Conservation (phyloP, 2,888 invertebrate species). For the Yponomeuta evonymella region DNA sequence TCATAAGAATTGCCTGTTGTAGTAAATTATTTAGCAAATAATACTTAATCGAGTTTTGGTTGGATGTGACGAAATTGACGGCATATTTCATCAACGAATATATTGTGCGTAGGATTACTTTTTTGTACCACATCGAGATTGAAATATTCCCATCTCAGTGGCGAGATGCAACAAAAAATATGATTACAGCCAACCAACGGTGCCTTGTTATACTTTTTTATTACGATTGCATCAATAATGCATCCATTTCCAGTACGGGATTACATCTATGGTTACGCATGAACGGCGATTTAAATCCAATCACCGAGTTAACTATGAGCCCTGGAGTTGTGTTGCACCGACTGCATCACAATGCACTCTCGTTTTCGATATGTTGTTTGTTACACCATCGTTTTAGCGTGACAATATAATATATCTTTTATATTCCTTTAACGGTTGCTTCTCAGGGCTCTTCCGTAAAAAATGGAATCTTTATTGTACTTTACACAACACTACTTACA, state of each 20-base stretch:
- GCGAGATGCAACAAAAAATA: slow-evolving; percentile 3
- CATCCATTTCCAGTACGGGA: slow-evolving; percentile 16
- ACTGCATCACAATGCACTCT: not conserved
- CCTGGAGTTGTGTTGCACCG: not conserved
- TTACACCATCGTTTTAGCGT: slow-evolving; percentile 1
- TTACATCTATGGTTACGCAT: slow-evolving; percentile 18
- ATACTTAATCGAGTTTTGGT: not conserved
- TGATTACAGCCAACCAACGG: not conserved
- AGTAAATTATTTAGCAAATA: not conserved
- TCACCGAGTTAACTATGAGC: not conserved
- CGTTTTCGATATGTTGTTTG: slow-evolving; percentile 9
- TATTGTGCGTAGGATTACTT: not conserved
- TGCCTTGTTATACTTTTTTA: not conserved
- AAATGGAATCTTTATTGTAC: slow-evolving; percentile 7
- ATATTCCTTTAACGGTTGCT: not conserved
- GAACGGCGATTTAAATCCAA: slow-evolving; percentile 15
- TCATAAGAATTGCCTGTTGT: not conserved
- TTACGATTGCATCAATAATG: slow-evolving; percentile 8
- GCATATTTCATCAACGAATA: not conserved
- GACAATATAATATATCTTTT: slow-evolving; percentile 12
- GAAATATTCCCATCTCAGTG: not conserved
- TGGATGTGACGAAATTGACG: not conserved
- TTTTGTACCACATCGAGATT: slow-evolving; percentile 1
- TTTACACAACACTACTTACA: not conserved
- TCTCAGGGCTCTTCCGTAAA: slow-evolving; percentile 1